These are phyloP conservation scores for Drosophila kepulauana DNA, from an alignment of 1,140 invertebrate genomes.

Conservation along the genomic window DNA sequence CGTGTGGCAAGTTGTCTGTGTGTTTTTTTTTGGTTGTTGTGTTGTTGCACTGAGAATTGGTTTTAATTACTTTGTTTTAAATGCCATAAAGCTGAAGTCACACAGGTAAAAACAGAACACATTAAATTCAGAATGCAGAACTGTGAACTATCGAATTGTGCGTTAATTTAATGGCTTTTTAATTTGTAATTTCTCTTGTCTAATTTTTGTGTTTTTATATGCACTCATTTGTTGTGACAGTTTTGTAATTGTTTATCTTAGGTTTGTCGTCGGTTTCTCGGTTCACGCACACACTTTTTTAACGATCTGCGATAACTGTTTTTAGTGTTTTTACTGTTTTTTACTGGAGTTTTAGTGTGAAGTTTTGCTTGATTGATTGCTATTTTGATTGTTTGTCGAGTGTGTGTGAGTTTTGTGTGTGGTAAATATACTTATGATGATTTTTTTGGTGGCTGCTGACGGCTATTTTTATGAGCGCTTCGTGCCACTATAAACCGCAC, in stretches of 20 bases:
- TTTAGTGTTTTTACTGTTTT: slow-evolving; percentile 26
- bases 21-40: not conserved
- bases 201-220: slow-evolving; percentile 38
- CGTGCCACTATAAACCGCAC: slow-evolving; percentile 64
- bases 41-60: slow-evolving; percentile 47
- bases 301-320: slow-evolving; percentile 13
- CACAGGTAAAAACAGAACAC: slow-evolving; percentile 24
- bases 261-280: slow-evolving; percentile 43
- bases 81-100: slow-evolving; percentile 60
- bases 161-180: slow-evolving; percentile 79
- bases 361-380: slow-evolving; percentile 40
- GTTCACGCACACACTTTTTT: slow-evolving; percentile 37
- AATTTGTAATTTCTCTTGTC: slow-evolving; percentile 58
- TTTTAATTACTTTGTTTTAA: slow-evolving; percentile 82
- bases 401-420: slow-evolving; percentile 16
- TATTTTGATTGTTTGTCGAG: slow-evolving; percentile 29
- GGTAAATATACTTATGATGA: slow-evolving; percentile 40
- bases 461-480: slow-evolving; percentile 39
- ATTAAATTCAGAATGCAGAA: not conserved
- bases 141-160: slow-evolving; percentile 49
- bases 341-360: slow-evolving; percentile 26
- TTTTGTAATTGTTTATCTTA: slow-evolving; percentile 43
- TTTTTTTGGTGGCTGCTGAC: slow-evolving; percentile 36
- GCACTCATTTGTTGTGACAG: slow-evolving; percentile 49
- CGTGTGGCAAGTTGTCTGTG: slow-evolving; percentile 35